Evolutionary conservation across 1,140 invertebrate species (phyloP).

Genomic region (Lepidostoma basale): DNA sequence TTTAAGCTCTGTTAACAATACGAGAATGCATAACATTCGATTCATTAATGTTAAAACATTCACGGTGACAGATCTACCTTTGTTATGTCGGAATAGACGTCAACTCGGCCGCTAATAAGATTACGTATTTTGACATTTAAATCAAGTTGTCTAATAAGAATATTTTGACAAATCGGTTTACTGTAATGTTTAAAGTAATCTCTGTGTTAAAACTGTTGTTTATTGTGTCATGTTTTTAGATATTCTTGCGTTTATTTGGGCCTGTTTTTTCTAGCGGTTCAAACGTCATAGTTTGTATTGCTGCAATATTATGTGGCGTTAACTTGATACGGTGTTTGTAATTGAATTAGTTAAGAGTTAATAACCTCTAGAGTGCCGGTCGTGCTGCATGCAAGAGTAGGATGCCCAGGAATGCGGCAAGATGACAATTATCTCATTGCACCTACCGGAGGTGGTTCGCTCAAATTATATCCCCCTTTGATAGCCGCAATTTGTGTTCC

Average conservation of each 20-base stretch:
- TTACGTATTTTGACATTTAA: too few relatives aligned
- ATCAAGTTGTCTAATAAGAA: too few relatives aligned
- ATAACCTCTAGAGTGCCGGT: background rate
- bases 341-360: background rate
- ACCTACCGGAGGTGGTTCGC: background rate
- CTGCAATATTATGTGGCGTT: background rate
- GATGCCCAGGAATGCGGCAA: background rate
- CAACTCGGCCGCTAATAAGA: background rate
- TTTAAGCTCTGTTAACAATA: background rate
- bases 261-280: too few relatives aligned
- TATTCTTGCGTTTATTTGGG: too few relatives aligned
- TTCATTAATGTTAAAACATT: slow-evolving; percentile 6
- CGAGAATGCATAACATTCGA: background rate
- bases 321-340: background rate
- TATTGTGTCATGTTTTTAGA: too few relatives aligned
- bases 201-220: too few relatives aligned
- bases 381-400: background rate
- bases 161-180: too few relatives aligned
- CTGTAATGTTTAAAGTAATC: too few relatives aligned
- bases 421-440: slow-evolving; percentile 22
- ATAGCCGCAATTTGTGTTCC: background rate
- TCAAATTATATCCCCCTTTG: background rate
- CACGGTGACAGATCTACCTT: slow-evolving; percentile 20
- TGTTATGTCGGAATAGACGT: slow-evolving; percentile 11
- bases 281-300: background rate